Evolutionary conservation across 2,797 vertebrate species (phyloP).

Genomic region (Podarcis lilfordi): DNA sequence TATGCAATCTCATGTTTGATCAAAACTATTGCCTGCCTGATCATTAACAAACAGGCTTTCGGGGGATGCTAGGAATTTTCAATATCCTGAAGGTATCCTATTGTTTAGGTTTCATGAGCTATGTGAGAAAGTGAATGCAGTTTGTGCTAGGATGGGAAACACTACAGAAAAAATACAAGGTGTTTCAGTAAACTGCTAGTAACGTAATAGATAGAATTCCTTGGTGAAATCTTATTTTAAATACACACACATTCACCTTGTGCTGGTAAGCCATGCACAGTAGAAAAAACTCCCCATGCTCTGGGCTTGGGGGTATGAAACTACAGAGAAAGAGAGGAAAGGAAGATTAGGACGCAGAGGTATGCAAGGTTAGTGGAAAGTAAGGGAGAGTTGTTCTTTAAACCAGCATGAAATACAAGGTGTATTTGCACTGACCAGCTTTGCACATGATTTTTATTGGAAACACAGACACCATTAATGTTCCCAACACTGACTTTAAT

Average conservation of each 20-base stretch:
- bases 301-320: background rate
- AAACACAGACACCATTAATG: background rate
- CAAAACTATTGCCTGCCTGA: background rate
- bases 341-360: background rate
- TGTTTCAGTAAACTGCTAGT: background rate
- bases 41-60: background rate
- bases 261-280: background rate
- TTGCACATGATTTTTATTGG: background rate
- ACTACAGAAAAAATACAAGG: background rate
- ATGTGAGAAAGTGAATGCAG: background rate
- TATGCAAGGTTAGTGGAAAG: background rate
- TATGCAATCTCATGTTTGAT: background rate
- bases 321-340: background rate
- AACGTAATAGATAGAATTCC: background rate
- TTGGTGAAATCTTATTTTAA: background rate
- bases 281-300: background rate
- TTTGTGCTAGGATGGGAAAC: background rate
- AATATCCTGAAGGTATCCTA: background rate
- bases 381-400: background rate
- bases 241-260: background rate
- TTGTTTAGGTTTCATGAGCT: background rate
- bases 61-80: background rate
- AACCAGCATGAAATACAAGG: background rate
- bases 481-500: background rate
- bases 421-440: background rate